Percentiles rank a stretch among this genome's conserved stretches.
These are phyloP conservation scores for Manduca sexta DNA, from an alignment of 1,140 invertebrate species.

Conservation along the genomic window DNA sequence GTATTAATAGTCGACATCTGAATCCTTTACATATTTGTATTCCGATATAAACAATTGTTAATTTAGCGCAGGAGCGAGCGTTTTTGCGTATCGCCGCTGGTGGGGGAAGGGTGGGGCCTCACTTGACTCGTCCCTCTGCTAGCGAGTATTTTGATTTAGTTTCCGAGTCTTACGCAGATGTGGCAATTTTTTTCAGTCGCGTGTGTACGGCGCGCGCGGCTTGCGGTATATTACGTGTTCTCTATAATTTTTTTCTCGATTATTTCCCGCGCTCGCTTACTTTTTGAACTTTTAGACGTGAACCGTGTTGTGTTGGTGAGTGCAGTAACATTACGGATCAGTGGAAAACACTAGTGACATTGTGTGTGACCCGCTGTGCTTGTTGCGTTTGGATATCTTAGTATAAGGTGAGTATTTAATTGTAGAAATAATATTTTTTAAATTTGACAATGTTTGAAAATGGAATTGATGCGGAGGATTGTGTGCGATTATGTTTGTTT, in stretches of 20 bases:
- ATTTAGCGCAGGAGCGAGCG: slow-evolving; percentile 60
- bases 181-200: slow-evolving; percentile 71
- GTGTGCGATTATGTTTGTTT: too few relatives aligned
- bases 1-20: slow-evolving; percentile 2
- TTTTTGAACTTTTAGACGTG: slow-evolving; percentile 13
- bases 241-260: slow-evolving; percentile 23
- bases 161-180: slow-evolving; percentile 67
- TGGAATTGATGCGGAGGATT: too few relatives aligned
- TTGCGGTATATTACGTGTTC: slow-evolving; percentile 37
- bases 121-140: slow-evolving; percentile 65
- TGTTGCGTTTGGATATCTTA: slow-evolving; percentile 57
- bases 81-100: slow-evolving; percentile 60
- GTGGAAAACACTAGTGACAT: slow-evolving; percentile 42
- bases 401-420: slow-evolving; percentile 47
- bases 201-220: slow-evolving; percentile 63
- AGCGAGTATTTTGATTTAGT: slow-evolving; percentile 72
- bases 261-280: slow-evolving; percentile 41
- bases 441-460: too few relatives aligned
- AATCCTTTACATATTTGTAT: slow-evolving; percentile 47
- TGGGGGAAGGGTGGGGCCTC: slow-evolving; percentile 67
- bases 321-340: slow-evolving; percentile 42
- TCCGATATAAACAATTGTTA: slow-evolving; percentile 60
- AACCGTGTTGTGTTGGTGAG: slow-evolving; percentile 22
- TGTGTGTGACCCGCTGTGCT: slow-evolving; percentile 30
- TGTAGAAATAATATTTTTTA: neutral